phyloP scores from a whole-genome alignment of 2,113 vertebrate genomes.

The Pseudorhombus dupliciocellatus region DNA sequence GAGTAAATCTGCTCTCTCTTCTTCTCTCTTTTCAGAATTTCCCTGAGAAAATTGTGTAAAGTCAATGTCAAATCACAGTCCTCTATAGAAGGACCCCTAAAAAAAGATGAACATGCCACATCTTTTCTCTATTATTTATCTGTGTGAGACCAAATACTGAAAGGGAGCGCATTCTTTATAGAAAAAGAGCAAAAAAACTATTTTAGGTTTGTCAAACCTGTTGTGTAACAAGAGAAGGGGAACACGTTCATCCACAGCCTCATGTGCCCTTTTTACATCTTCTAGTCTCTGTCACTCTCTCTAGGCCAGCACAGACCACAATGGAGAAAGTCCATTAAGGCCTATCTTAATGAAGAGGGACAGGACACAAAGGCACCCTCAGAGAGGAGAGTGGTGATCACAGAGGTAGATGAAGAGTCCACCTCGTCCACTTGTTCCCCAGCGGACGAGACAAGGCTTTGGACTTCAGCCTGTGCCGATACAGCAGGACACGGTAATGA shows the following conservation, averaged over 20 bases:
- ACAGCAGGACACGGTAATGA: slow-evolving; percentile 64
- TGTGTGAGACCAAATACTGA: slow-evolving; percentile 57
- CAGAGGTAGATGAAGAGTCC: slow-evolving; percentile 62
- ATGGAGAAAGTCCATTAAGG: slow-evolving; percentile 71
- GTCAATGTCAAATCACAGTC: not conserved
- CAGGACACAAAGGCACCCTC: slow-evolving; percentile 70
- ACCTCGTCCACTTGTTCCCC: slow-evolving; percentile 50
- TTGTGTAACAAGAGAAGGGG: slow-evolving; percentile 53
- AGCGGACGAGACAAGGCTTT: slow-evolving; percentile 40
- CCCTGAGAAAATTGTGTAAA: not conserved
- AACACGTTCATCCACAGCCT: slow-evolving; percentile 57
- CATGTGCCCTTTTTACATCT: slow-evolving; percentile 57
- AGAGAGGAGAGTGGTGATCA: slow-evolving; percentile 68
- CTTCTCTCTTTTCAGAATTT: too few species aligned
- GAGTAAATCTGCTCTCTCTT: not conserved
- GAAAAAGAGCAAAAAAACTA: slow-evolving; percentile 42
- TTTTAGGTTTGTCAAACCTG: slow-evolving; percentile 49
- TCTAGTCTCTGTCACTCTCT: slow-evolving; percentile 43
- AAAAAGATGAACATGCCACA: not conserved
- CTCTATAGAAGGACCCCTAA: slow-evolving; percentile 15
- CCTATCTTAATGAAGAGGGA: slow-evolving; percentile 75
- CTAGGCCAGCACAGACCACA: slow-evolving; percentile 36
- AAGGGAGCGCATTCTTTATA: slow-evolving; percentile 6
- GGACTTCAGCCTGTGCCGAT: slow-evolving; percentile 46
- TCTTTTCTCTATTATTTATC: not conserved